These are phyloP conservation scores for Eulithis prunata DNA, from an alignment of 2,888 invertebrate species.

Conservation along the genomic window DNA sequence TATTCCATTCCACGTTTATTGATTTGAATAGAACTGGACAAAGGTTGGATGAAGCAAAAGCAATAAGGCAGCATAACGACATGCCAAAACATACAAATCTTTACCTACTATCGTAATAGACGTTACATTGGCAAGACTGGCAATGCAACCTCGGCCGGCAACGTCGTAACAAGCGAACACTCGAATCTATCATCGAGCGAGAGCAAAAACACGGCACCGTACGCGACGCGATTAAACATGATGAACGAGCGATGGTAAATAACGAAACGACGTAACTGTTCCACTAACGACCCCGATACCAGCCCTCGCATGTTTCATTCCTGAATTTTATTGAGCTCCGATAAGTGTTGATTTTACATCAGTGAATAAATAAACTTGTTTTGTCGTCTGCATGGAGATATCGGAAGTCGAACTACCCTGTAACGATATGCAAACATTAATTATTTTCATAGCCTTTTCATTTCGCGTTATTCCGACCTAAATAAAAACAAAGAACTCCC, in stretches of 20 bases:
- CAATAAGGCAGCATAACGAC: background rate
- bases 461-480: background rate
- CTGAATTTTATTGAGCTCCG: constrained; percentile 60
- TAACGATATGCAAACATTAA: constrained; percentile 1
- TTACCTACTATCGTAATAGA: constrained; percentile 1
- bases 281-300: constrained; percentile 69
- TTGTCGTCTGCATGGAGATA: constrained; percentile 11
- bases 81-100: background rate
- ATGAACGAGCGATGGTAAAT: constrained; percentile 72
- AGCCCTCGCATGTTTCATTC: constrained; percentile 61
- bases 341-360: constrained; percentile 55
- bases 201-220: constrained; percentile 57
- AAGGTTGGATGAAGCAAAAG: constrained; percentile 2
- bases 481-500: constrained; percentile 7
- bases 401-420: constrained; percentile 5
- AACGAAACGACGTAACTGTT: constrained; percentile 66
- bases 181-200: constrained; percentile 39
- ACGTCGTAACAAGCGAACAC: constrained; percentile 26
- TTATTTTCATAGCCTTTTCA: background rate
- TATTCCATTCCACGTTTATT: no score
- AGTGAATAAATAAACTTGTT: constrained; percentile 38
- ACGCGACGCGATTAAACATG: constrained; percentile 72
- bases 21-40: background rate
- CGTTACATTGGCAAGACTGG: constrained; percentile 8
- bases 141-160: constrained; percentile 24